Percentiles rank a stretch among this genome's conserved stretches.
phyloP scores from a whole-genome alignment of 2,797 vertebrate species.

The Rachycentron canadum region DNA sequence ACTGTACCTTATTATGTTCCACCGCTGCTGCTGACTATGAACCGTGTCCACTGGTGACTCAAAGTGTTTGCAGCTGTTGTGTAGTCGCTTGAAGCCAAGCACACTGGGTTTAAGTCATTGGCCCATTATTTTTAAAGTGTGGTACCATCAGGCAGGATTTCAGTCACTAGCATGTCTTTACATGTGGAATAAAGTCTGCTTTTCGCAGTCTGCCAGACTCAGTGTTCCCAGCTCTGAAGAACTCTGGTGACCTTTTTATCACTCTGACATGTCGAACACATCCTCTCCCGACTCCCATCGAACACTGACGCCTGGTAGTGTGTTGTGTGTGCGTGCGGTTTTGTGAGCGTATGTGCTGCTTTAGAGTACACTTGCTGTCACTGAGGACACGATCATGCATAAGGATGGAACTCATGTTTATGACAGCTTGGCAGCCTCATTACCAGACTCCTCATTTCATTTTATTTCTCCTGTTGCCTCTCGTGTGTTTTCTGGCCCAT shows the following conservation, averaged over 20 bases:
- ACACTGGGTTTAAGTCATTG: background rate
- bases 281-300: slow-evolving; percentile 37
- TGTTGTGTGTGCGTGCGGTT: slow-evolving; percentile 38
- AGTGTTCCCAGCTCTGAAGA: background rate
- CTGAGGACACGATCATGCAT: slow-evolving; percentile 8
- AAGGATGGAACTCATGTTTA: slow-evolving; percentile 13
- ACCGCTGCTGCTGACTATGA: background rate
- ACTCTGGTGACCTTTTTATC: background rate
- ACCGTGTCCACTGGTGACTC: background rate
- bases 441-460: slow-evolving; percentile 16
- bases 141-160: background rate
- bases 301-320: slow-evolving; percentile 44
- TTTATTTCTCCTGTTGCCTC: background rate
- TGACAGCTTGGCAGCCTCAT: slow-evolving; percentile 29
- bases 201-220: background rate
- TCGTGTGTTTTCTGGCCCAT: background rate
- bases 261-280: slow-evolving; percentile 20
- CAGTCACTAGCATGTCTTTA: background rate
- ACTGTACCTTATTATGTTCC: background rate
- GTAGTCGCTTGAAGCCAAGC: slow-evolving; percentile 22
- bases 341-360: slow-evolving; percentile 24
- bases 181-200: background rate
- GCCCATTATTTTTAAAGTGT: slow-evolving; percentile 33
- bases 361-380: slow-evolving; percentile 35
- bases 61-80: slow-evolving; percentile 11